Conservation (phyloP, 2,113 vertebrate genomes). For the Ranitomeya variabilis region DNA sequence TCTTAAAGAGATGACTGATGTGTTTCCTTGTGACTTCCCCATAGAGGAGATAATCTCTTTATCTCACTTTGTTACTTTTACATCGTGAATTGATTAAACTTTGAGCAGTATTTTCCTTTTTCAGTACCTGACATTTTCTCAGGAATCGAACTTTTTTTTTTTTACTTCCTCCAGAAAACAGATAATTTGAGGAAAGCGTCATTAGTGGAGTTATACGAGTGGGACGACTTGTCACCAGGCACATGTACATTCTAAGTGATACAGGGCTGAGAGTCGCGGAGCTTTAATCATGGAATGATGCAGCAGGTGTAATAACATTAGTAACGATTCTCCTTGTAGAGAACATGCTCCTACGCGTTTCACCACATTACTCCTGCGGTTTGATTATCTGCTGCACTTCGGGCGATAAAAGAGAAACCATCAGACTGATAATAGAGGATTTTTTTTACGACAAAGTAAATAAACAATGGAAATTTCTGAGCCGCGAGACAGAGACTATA, state of each 20-base stretch:
- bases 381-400: conserved; percentile 11
- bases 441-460: background rate
- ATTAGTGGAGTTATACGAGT: background rate
- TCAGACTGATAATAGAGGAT: background rate
- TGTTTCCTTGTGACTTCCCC: background rate
- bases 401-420: background rate
- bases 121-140: background rate
- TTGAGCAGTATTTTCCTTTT: conserved; percentile 6
- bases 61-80: background rate
- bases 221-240: background rate
- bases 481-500: background rate
- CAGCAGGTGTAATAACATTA: conserved; percentile 17
- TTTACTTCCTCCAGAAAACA: background rate
- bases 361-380: background rate
- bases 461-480: background rate
- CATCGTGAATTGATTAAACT: background rate
- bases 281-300: background rate
- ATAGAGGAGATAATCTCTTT: background rate
- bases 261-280: background rate
- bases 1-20: background rate
- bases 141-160: background rate
- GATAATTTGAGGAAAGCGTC: background rate
- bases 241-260: background rate
- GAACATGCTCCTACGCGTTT: conserved; percentile 18
- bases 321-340: background rate